Conservation (phyloP, 2,888 invertebrate genomes). For the Plagodis pulveraria region DNA sequence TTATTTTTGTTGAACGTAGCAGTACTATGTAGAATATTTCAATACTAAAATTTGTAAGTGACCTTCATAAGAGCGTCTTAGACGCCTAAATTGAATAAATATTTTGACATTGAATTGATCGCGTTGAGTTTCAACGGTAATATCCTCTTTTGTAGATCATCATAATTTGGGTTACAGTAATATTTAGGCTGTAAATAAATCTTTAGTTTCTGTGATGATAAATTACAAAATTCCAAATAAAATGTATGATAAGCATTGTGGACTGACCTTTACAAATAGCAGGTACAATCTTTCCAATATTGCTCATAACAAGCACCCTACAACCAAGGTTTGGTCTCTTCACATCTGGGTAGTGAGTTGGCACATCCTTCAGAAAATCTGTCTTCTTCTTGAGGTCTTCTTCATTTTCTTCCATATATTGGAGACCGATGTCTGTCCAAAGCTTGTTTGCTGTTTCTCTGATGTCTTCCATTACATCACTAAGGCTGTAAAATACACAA, state of each 20-base stretch:
- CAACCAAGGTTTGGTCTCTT: constrained; percentile 95
- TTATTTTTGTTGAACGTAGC: too few species aligned
- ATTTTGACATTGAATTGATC: too few species aligned
- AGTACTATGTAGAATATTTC: too few species aligned
- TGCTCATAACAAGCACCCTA: constrained; percentile 89
- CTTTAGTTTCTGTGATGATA: too few species aligned
- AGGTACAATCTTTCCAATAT: constrained; percentile 90
- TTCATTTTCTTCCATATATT: constrained; percentile 94
- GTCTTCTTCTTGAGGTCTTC: constrained; percentile 93
- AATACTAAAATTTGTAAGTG: too few species aligned
- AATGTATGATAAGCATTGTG: background rate
- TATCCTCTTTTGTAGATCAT: too few species aligned
- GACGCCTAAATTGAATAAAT: too few species aligned
- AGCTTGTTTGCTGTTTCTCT: constrained; percentile 85
- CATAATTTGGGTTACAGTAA: too few species aligned
- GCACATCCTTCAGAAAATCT: constrained; percentile 89
- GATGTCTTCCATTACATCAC: constrained; percentile 92
- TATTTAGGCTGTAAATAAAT: too few species aligned
- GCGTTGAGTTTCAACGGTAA: too few species aligned
- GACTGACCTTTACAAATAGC: constrained; percentile 84
- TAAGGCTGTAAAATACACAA: constrained; percentile 78
- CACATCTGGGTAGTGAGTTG: constrained; percentile 90
- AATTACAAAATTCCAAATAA: background rate
- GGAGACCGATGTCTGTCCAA: constrained; percentile 91
- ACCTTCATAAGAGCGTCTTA: too few species aligned